These are phyloP conservation scores for Sacculina carcini DNA, from an alignment of 2,888 invertebrate species.

Conservation along the genomic window DNA sequence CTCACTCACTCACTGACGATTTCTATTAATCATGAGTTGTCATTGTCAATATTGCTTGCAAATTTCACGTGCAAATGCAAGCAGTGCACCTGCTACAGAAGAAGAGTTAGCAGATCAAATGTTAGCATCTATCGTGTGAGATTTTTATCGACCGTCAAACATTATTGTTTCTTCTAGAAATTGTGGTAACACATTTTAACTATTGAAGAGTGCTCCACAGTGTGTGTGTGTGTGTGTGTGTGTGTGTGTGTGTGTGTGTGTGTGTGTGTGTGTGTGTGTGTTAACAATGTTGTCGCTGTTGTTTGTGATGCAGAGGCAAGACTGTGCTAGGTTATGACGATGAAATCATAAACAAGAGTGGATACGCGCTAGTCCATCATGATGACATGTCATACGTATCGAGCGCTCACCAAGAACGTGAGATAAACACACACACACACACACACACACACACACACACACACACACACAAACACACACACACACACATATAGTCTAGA, in stretches of 20 bases:
- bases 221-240: not conserved
- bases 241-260: conserved; percentile 4
- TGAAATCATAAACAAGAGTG: conserved; percentile 73
- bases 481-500: not conserved
- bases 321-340: conserved; percentile 80
- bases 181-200: too few relatives aligned
- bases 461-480: not conserved
- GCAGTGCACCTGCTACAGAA: too few relatives aligned
- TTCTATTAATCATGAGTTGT: too few relatives aligned
- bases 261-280: conserved; percentile 2
- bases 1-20: too few relatives aligned
- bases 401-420: conserved; percentile 96
- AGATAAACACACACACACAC: conserved; percentile 21
- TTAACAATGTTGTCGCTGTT: not conserved
- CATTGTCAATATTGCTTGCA: too few relatives aligned
- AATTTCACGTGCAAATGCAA: too few relatives aligned
- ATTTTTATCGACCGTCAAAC: too few relatives aligned
- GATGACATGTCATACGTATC: conserved; percentile 93
- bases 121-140: too few relatives aligned
- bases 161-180: too few relatives aligned
- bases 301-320: conserved; percentile 42
- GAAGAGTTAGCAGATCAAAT: too few relatives aligned
- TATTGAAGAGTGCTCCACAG: too few relatives aligned
- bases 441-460: not conserved
- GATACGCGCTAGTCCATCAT: conserved; percentile 90